Percentiles rank a stretch among this genome's conserved stretches.
phyloP scores from a whole-genome alignment of 2,888 invertebrate species.

The Capitulum mitella region DNA sequence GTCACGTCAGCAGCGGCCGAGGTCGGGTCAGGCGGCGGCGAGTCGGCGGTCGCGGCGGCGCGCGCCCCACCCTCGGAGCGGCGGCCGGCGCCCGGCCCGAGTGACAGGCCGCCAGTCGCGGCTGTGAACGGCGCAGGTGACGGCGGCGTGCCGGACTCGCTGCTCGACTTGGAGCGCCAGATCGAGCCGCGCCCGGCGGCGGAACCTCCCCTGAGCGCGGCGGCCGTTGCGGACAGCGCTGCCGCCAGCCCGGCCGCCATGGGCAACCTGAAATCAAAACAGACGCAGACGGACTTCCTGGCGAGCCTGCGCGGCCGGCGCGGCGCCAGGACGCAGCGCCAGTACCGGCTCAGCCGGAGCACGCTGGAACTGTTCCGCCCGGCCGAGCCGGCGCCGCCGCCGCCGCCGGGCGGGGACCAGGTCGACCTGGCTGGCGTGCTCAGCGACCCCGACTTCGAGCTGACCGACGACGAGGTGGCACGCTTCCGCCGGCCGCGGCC shows the following conservation, averaged over 20 bases:
- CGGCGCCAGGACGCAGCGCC: background rate
- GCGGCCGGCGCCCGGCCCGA: too few species aligned
- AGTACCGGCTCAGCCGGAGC: background rate
- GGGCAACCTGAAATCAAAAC: background rate
- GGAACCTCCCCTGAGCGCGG: background rate
- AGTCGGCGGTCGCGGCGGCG: background rate
- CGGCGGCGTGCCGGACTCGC: background rate
- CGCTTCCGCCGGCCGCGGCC: slow-evolving; percentile 14
- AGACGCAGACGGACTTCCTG: slow-evolving; percentile 1
- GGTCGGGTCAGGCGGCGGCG: background rate
- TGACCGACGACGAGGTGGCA: slow-evolving; percentile 9
- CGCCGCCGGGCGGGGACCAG: background rate
- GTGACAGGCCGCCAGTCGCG: background rate
- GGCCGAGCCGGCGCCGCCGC: background rate
- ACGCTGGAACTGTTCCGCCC: slow-evolving; percentile 2
- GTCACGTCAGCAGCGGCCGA: too few species aligned
- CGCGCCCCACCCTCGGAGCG: too few species aligned
- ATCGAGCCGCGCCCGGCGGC: background rate
- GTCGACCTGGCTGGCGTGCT: background rate
- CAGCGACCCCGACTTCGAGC: background rate
- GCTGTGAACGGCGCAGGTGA: background rate
- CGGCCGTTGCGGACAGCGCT: background rate
- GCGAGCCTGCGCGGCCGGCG: background rate
- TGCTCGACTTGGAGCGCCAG: background rate
- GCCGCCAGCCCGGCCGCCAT: background rate